Percentiles rank a stretch among this genome's conserved stretches.
These are phyloP conservation scores for Pandemis cinnamomeana DNA, from an alignment of 2,888 invertebrate species.

Conservation along the genomic window DNA sequence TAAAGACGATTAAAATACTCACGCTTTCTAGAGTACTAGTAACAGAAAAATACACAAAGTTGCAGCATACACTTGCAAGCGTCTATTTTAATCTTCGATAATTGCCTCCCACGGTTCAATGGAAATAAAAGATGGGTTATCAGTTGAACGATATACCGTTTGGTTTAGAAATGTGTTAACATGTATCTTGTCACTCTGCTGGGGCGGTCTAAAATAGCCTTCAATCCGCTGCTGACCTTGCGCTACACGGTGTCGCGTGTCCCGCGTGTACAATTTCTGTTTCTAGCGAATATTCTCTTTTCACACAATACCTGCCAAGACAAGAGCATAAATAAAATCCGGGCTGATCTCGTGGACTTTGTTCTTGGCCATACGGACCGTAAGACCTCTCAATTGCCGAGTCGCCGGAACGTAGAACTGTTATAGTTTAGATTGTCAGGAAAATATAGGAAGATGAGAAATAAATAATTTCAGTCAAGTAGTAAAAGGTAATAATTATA, in stretches of 20 bases:
- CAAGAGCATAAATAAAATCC: conserved; percentile 3
- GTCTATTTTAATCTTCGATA: conserved; percentile 14
- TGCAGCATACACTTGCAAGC: neutral
- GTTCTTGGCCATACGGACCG: neutral
- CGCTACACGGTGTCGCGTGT: conserved; percentile 37
- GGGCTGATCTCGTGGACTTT: neutral
- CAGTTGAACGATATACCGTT: conserved; percentile 12
- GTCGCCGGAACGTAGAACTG: neutral
- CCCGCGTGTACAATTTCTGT: conserved; percentile 32
- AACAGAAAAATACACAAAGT: neutral
- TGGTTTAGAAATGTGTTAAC: conserved; percentile 29
- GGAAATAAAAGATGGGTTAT: conserved; percentile 18
- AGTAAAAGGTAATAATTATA: neutral
- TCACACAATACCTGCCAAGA: conserved; percentile 21
- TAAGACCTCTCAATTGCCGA: neutral
- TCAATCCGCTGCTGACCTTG: conserved; percentile 39
- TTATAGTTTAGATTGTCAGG: neutral
- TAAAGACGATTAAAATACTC: neutral
- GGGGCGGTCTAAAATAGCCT: conserved; percentile 38
- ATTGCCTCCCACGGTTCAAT: conserved; percentile 8
- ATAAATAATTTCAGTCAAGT: neutral
- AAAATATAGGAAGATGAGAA: neutral
- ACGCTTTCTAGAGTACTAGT: neutral
- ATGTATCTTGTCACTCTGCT: conserved; percentile 20
- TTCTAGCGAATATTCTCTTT: conserved; percentile 30